phyloP scores from a whole-genome alignment of 2,888 invertebrate species.

The Drosophila limbata region DNA sequence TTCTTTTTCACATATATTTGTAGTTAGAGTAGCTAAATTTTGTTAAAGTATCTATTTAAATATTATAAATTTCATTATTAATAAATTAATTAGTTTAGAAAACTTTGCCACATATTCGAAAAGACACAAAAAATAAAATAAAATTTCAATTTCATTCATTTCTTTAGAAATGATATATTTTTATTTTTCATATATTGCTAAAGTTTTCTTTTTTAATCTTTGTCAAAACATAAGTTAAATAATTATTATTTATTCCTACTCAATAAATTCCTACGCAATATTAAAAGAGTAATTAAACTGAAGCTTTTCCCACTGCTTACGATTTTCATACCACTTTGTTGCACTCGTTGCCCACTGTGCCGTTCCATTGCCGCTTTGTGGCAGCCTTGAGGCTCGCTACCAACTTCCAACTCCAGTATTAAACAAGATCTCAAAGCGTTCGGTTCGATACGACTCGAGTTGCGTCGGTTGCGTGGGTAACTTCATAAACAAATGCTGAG shows the following conservation, averaged over 20 bases:
- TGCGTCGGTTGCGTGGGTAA: constrained; percentile 18
- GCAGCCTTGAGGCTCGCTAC: constrained; percentile 49
- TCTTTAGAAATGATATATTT: too few species aligned
- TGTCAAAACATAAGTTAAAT: too few species aligned
- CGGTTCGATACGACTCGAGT: constrained; percentile 42
- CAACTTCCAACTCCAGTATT: constrained; percentile 71
- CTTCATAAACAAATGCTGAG: constrained; percentile 25
- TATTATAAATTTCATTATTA: too few species aligned
- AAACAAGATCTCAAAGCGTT: constrained; percentile 74
- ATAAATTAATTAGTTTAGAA: too few species aligned
- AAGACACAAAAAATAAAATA: too few species aligned
- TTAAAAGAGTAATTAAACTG: not conserved
- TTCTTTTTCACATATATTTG: not conserved
- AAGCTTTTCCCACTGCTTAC: not conserved
- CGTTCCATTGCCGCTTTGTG: constrained; percentile 45
- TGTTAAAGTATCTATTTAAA: too few species aligned
- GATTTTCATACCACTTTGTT: not conserved
- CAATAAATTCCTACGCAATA: not conserved
- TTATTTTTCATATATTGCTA: too few species aligned
- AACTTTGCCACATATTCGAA: too few species aligned
- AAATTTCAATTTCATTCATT: too few species aligned
- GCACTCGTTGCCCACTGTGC: constrained; percentile 49
- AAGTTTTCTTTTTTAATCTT: too few species aligned
- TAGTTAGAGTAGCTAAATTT: too few species aligned
- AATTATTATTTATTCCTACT: too few species aligned